Percentiles rank a stretch among this genome's conserved stretches.
Conservation (phyloP, 2,797 vertebrate species). For the Pogonophryne albipinna region DNA sequence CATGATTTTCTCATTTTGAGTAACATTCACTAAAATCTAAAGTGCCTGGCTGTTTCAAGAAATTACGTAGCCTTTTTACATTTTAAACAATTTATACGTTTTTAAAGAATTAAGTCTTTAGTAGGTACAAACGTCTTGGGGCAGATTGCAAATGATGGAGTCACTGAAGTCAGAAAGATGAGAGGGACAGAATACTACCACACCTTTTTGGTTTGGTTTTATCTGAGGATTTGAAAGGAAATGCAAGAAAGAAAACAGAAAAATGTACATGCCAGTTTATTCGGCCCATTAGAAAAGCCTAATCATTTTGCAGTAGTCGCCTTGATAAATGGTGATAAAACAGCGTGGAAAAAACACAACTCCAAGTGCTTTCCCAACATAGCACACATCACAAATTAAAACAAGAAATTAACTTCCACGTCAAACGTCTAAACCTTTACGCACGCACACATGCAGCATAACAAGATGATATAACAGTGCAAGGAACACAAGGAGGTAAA, state of each 20-base stretch:
- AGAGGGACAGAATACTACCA: not conserved
- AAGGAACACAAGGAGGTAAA: no score
- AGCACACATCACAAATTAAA: no score
- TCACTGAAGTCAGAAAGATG: not conserved
- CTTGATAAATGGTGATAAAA: no score
- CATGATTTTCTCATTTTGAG: not conserved
- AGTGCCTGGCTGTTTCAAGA: not conserved
- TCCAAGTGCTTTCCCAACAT: no score
- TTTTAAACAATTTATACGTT: not conserved
- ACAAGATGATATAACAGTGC: no score
- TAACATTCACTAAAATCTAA: not conserved
- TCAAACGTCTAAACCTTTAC: no score
- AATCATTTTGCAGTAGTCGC: not conserved
- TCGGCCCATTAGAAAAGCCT: not conserved
- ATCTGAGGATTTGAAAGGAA: not conserved
- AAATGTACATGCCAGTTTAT: not conserved
- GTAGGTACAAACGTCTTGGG: not conserved
- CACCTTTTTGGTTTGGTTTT: not conserved
- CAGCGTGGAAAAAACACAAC: no score
- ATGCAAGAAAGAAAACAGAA: not conserved
- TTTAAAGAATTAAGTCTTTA: not conserved
- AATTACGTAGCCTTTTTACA: not conserved
- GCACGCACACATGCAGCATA: no score
- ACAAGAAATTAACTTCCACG: no score
- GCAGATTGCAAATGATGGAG: not conserved